These are phyloP conservation scores for Takifugu flavidus DNA, from an alignment of 2,113 vertebrate species.

Conservation along the genomic window DNA sequence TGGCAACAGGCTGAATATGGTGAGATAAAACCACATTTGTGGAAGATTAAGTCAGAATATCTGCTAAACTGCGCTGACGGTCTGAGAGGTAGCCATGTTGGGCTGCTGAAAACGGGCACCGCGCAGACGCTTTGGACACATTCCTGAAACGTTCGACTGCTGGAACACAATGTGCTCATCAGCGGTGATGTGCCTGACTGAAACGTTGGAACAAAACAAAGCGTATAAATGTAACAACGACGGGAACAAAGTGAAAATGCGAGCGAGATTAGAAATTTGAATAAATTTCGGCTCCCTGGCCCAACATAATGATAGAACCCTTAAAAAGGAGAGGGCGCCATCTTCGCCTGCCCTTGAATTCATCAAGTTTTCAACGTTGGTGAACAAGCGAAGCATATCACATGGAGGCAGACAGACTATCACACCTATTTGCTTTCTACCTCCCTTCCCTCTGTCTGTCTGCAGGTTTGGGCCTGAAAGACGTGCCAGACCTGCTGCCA, in stretches of 20 bases:
- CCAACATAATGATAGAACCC: neutral
- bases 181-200: constrained; percentile 40
- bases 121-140: constrained; percentile 34
- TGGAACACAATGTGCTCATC: constrained; percentile 58
- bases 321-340: neutral
- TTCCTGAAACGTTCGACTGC: constrained; percentile 50
- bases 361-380: constrained; percentile 32
- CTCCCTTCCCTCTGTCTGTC: constrained; percentile 28
- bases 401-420: constrained; percentile 37
- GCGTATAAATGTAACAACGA: constrained; percentile 24
- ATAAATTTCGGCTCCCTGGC: too few relatives aligned
- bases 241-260: neutral
- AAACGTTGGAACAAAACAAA: constrained; percentile 45
- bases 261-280: too few relatives aligned
- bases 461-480: constrained; percentile 80
- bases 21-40: neutral
- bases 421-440: constrained; percentile 44
- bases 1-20: neutral
- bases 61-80: neutral
- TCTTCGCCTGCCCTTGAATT: constrained; percentile 18
- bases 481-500: constrained; percentile 80
- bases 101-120: neutral
- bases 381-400: constrained; percentile 38
- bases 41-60: constrained; percentile 14
- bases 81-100: neutral